Percentiles rank a stretch among this genome's conserved stretches.
Conservation (phyloP, 2,113 vertebrate genomes). For the Ammodytes dubius region DNA sequence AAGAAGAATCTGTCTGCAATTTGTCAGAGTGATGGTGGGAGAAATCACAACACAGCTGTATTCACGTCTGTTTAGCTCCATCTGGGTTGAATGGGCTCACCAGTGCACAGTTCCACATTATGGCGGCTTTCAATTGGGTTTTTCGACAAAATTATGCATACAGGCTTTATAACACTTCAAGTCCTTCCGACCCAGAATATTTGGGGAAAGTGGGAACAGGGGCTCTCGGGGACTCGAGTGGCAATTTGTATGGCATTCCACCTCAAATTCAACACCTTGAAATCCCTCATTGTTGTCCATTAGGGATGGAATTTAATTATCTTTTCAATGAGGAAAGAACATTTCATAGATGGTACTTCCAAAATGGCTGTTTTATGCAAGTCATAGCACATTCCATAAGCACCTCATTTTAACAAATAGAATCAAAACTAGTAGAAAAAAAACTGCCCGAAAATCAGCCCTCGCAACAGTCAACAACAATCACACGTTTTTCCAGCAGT, state of each 20-base stretch:
- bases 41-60: slow-evolving; percentile 46
- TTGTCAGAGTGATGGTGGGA: slow-evolving; percentile 18
- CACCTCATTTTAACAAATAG: background rate
- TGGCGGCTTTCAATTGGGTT: background rate
- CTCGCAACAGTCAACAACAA: too few relatives aligned
- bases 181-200: background rate
- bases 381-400: background rate
- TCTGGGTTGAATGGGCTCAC: slow-evolving; percentile 15
- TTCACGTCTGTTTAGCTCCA: slow-evolving; percentile 41
- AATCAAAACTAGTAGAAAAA: background rate
- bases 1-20: slow-evolving; percentile 26
- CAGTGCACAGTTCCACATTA: background rate
- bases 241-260: background rate
- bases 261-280: background rate
- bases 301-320: background rate
- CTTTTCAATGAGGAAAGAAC: background rate
- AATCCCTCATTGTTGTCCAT: background rate
- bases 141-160: background rate
- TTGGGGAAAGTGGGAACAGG: background rate
- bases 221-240: background rate
- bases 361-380: background rate
- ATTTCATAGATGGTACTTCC: background rate
- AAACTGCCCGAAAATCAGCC: background rate
- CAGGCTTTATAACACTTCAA: background rate
- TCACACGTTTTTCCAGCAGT: background rate